Evolutionary conservation across 2,888 invertebrate genomes (phyloP).

Genomic region (Heterodera filipjevi): DNA sequence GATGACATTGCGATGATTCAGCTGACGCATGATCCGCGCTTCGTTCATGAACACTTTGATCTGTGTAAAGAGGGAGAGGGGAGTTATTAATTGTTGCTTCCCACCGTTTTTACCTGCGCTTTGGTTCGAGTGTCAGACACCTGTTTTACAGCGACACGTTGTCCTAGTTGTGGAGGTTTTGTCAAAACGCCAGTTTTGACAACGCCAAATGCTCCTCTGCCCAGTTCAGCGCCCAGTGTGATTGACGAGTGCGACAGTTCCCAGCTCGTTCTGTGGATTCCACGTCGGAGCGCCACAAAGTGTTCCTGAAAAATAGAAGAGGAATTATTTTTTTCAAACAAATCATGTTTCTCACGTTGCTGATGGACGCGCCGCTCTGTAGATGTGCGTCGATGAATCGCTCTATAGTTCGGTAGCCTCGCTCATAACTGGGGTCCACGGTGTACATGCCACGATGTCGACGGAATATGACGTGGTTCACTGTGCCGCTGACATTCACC

Average conservation of each 20-base stretch:
- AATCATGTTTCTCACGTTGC: not conserved
- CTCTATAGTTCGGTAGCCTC: not conserved
- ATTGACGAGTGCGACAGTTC: constrained; percentile 43
- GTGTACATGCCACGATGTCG: not conserved
- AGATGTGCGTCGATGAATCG: not conserved
- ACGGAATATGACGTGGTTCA: not conserved
- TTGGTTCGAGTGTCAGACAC: not conserved
- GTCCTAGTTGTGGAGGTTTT: not conserved
- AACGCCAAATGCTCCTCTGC: constrained; percentile 42
- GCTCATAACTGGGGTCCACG: not conserved
- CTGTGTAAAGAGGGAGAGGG: not conserved
- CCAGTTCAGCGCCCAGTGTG: constrained; percentile 39
- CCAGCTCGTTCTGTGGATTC: constrained; percentile 42
- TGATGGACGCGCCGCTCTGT: not conserved
- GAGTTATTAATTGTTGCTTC: not conserved
- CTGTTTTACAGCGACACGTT: constrained; percentile 39
- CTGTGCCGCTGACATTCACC: constrained; percentile 31
- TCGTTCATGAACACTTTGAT: constrained; percentile 41
- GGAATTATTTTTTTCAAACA: not conserved
- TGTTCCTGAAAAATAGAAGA: not conserved
- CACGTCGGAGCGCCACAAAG: not conserved
- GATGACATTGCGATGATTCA: constrained; percentile 32
- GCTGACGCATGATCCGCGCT: constrained; percentile 42
- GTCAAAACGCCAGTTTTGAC: constrained; percentile 39
- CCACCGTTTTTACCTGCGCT: not conserved